Evolutionary conservation across 2,888 invertebrate species (phyloP), one percentile per base, ranked within the genome.

Genomic region (Macrosoma leucophasiata): DNA sequence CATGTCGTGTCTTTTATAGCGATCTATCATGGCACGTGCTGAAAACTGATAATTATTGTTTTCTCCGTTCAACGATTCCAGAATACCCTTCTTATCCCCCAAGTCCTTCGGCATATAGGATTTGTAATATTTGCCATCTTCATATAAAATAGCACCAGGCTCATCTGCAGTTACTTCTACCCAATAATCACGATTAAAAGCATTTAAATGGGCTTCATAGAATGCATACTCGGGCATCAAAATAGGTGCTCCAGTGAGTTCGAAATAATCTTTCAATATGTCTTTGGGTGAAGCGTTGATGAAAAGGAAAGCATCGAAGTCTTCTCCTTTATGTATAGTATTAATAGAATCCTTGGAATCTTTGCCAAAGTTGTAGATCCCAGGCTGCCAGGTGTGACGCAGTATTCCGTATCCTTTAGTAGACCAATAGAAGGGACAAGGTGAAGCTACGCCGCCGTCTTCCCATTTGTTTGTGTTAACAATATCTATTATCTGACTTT

Each of bases 131-230:
- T 58, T 49, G 1, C 76, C 76, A 39, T 84, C 81, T 63, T 84
- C 81, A 41, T 69, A 81, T 21, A 73, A 49, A 36, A 77, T 67
- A 3, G 78, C 75, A 1, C 60, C 60, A 4, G 49, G 25, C 0
- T 57, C 64, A 12, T 60, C 52, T 19, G 58, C 21, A 2, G 36
- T 36, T 5, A 73, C 78, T 61, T 65, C 52, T 2, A 82, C 81
- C 82, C 82, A 84, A 55, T 72, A 82, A 47, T 84, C 81, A 11
- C 82, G 64, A 46, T 84, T 84, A 40, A 81, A 84, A 6, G 78
- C 62, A 36, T 81, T 79, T 20, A 84, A 57, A 60, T 84, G 82
- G 18, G 81, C 75, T 51, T 82, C 69, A 34, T 84, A 84, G 46
- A 72, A 78, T 0, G 79, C 68, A 37, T 69, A 84, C 43, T 76